Percentiles rank a stretch among this genome's conserved stretches.
phyloP scores from a whole-genome alignment of 2,888 invertebrate genomes.

The Villa cingulata region DNA sequence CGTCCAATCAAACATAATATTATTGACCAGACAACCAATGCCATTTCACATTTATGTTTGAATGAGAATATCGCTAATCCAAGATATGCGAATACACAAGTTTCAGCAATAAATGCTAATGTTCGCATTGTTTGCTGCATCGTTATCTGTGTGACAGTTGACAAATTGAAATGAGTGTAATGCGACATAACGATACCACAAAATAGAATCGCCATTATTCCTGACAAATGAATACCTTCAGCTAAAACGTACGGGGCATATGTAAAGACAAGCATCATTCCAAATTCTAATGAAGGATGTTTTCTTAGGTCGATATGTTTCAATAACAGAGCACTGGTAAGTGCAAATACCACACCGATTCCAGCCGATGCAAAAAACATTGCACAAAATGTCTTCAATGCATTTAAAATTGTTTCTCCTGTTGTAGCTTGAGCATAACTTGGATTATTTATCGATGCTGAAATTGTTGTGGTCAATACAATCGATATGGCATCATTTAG shows the following conservation, averaged over 20 bases:
- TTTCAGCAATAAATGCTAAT: constrained; percentile 93
- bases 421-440: constrained; percentile 45
- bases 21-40: constrained; percentile 89
- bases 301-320: constrained; percentile 94
- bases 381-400: constrained; percentile 78
- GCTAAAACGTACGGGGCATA: constrained; percentile 97
- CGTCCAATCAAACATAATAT: constrained; percentile 83
- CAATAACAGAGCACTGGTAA: constrained; percentile 79
- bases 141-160: constrained; percentile 96
- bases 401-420: constrained; percentile 73
- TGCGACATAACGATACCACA: constrained; percentile 99
- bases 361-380: constrained; percentile 99
- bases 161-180: constrained; percentile 96
- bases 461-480: constrained; percentile 82
- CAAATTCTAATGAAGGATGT: constrained; percentile 96
- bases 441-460: constrained; percentile 55
- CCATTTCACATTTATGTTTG: constrained; percentile 79
- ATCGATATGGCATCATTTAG: constrained; percentile 98
- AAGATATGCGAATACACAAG: constrained; percentile 96
- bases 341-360: constrained; percentile 88
- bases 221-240: constrained; percentile 89
- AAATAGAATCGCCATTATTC: constrained; percentile 98
- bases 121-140: constrained; percentile 99
- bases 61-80: constrained; percentile 67
- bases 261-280: constrained; percentile 95